A percentile compares a stretch with the other conserved stretches of the same genome.
phyloP scores from a whole-genome alignment of 2,888 invertebrate species.

The Latheticus oryzae region DNA sequence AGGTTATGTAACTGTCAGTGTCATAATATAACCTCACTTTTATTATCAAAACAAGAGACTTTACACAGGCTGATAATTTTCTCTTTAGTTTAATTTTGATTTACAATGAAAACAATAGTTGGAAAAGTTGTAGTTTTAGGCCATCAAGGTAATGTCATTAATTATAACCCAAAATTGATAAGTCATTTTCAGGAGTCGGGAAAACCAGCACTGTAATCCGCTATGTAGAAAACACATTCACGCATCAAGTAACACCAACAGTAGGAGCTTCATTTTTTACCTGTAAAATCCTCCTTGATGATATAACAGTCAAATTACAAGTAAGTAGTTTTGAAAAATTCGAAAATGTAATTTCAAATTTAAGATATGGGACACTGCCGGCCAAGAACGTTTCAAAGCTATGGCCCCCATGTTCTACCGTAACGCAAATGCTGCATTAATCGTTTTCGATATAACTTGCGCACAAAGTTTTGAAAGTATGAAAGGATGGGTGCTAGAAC shows the following conservation, averaged over 20 bases:
- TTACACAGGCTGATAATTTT: too few relatives aligned
- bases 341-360: too few relatives aligned
- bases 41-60: background rate
- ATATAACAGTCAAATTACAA: slow-evolving; percentile 80
- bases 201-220: slow-evolving; percentile 88
- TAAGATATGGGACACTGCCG: slow-evolving; percentile 92
- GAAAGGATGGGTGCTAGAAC: slow-evolving; percentile 87
- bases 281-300: slow-evolving; percentile 81
- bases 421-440: slow-evolving; percentile 88
- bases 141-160: slow-evolving; percentile 73
- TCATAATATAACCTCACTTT: slow-evolving; percentile 1
- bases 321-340: slow-evolving; percentile 63
- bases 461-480: slow-evolving; percentile 80
- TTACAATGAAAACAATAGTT: slow-evolving; percentile 78
- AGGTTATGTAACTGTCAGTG: too few relatives aligned
- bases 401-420: slow-evolving; percentile 97
- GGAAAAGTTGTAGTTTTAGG: slow-evolving; percentile 90
- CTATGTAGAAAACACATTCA: slow-evolving; percentile 83
- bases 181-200: slow-evolving; percentile 78
- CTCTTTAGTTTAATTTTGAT: background rate
- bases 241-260: slow-evolving; percentile 81
- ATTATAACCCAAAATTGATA: slow-evolving; percentile 4
- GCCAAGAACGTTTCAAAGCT: slow-evolving; percentile 87
- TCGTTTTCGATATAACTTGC: slow-evolving; percentile 88
- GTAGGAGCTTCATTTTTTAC: slow-evolving; percentile 93